Evolutionary conservation across 2,888 invertebrate genomes (phyloP).

Genomic region (Amiota communis): DNA sequence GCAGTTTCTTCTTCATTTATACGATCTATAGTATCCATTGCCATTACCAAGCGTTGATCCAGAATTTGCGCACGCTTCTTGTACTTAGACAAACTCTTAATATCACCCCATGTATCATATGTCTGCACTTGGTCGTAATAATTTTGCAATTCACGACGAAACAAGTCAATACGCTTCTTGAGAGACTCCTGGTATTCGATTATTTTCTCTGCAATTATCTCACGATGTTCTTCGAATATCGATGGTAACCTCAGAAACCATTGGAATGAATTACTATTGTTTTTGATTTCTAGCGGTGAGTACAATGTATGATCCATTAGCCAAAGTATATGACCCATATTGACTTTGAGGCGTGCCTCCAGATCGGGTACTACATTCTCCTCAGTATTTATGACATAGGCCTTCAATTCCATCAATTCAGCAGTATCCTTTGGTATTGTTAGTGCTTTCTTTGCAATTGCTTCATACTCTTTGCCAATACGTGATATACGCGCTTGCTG

Average conservation of each 20-base stretch:
- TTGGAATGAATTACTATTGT: constrained; percentile 89
- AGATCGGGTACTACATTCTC: constrained; percentile 80
- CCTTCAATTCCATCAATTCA: constrained; percentile 87
- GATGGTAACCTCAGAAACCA: constrained; percentile 89
- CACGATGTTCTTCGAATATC: constrained; percentile 87
- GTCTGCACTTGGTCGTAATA: constrained; percentile 88
- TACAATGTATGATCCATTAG: constrained; percentile 87
- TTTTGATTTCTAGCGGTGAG: constrained; percentile 88
- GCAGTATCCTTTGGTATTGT: constrained; percentile 88
- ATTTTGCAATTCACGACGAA: constrained; percentile 85
- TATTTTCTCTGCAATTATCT: constrained; percentile 86
- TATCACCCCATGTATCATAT: constrained; percentile 89
- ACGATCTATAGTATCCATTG: constrained; percentile 85
- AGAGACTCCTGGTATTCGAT: constrained; percentile 89
- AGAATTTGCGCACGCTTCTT: constrained; percentile 84
- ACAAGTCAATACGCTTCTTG: constrained; percentile 84
- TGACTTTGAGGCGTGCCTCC: constrained; percentile 82
- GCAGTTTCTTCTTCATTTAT: constrained; percentile 94
- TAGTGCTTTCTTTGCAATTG: constrained; percentile 84
- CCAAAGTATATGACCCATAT: constrained; percentile 84
- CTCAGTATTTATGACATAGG: constrained; percentile 84
- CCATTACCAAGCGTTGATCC: constrained; percentile 79
- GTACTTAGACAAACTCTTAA: constrained; percentile 87
- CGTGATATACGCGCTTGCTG: constrained; percentile 85
- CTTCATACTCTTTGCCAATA: constrained; percentile 89